Percentiles rank a stretch among this genome's conserved stretches.
These are phyloP conservation scores for Microtus pennsylvanicus DNA, from an alignment of 2,113 vertebrate genomes.

Conservation along the genomic window DNA sequence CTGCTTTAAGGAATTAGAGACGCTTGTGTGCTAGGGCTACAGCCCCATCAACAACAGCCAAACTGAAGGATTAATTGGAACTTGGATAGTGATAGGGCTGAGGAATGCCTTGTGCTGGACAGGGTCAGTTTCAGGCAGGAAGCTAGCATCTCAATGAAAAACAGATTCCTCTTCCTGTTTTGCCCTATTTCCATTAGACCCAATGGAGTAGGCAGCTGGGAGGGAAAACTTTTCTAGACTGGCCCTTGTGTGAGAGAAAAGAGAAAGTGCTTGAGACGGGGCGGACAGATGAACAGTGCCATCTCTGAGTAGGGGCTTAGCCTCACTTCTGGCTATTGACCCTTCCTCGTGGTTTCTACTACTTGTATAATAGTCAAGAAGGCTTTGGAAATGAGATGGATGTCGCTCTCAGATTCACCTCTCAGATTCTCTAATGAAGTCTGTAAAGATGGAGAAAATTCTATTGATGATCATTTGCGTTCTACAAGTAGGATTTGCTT, in stretches of 20 bases:
- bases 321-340: constrained; percentile 57
- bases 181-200: constrained; percentile 48
- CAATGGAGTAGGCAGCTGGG: constrained; percentile 50
- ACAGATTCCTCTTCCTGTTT: background rate
- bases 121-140: constrained; percentile 42
- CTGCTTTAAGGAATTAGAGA: constrained; percentile 67
- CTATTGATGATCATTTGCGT: background rate
- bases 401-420: background rate
- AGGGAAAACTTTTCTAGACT: constrained; percentile 19
- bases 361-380: background rate
- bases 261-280: constrained; percentile 33
- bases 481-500: background rate
- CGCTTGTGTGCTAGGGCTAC: constrained; percentile 45
- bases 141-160: constrained; percentile 69
- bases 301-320: constrained; percentile 28
- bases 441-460: background rate
- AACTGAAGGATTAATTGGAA: constrained; percentile 20
- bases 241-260: constrained; percentile 44
- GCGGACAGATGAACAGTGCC: background rate
- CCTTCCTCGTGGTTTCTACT: constrained; percentile 41
- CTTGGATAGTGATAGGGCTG: constrained; percentile 40
- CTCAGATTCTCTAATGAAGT: background rate
- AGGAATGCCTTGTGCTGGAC: constrained; percentile 22
- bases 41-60: constrained; percentile 54
- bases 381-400: background rate